A percentile compares a stretch with the other conserved stretches of the same genome.
Conservation (phyloP, 2,797 vertebrate species). For the Hyperoplus immaculatus region DNA sequence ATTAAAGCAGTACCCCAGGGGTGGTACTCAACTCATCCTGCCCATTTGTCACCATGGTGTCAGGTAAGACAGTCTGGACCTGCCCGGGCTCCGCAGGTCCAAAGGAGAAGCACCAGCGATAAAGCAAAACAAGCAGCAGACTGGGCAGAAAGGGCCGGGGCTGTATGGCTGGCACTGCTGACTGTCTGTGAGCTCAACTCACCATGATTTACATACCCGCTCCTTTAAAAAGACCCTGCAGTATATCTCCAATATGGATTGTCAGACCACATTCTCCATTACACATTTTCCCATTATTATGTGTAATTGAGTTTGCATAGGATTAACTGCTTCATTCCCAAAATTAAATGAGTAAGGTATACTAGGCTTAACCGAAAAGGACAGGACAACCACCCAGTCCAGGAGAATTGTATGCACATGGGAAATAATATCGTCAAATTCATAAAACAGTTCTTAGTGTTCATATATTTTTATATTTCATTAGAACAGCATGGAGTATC, state of each 20-base stretch:
- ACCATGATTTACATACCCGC: constrained; percentile 22
- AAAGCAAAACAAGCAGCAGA: constrained; percentile 29
- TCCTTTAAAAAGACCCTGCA: neutral
- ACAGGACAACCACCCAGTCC: neutral
- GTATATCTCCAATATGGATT: constrained; percentile 4
- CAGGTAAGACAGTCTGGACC: constrained; percentile 37
- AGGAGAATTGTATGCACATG: neutral
- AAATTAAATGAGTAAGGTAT: neutral
- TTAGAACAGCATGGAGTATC: neutral
- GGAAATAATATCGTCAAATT: neutral
- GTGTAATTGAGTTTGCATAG: constrained; percentile 4
- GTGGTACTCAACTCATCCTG: constrained; percentile 18
- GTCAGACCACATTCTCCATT: neutral
- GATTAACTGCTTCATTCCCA: constrained; percentile 17
- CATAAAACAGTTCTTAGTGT: neutral
- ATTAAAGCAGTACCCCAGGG: constrained; percentile 67
- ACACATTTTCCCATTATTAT: neutral
- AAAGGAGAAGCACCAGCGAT: constrained; percentile 18
- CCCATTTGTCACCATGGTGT: constrained; percentile 72
- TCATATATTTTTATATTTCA: neutral
- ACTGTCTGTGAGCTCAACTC: constrained; percentile 20
- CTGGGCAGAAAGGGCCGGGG: neutral
- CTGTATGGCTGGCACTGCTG: neutral
- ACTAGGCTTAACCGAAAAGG: neutral
- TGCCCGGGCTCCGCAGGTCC: constrained; percentile 22